Conservation (phyloP, 2,888 invertebrate species). For the Trichacis sp. region DNA sequence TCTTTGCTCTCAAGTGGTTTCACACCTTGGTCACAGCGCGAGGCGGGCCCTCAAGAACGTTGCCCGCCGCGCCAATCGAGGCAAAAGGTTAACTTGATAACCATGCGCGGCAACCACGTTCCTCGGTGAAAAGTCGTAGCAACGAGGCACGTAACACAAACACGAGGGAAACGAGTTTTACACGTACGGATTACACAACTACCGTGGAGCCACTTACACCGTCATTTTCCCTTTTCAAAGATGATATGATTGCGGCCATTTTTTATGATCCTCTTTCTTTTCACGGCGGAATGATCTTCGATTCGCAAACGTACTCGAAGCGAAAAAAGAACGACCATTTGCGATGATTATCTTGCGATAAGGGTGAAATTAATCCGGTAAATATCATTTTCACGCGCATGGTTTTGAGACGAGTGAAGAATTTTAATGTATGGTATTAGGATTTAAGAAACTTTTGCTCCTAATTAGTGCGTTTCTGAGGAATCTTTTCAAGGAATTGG, state of each 20-base stretch:
- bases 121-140: constrained; percentile 29
- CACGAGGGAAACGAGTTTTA: constrained; percentile 30
- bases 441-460: too few species aligned
- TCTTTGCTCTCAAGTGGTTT: constrained; percentile 69
- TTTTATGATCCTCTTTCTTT: constrained; percentile 24
- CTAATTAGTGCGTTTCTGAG: too few species aligned
- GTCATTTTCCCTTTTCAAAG: constrained; percentile 32
- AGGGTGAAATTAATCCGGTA: too few species aligned
- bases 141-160: constrained; percentile 34
- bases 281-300: background rate
- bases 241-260: constrained; percentile 35
- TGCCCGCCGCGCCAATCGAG: constrained; percentile 48
- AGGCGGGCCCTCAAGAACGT: constrained; percentile 10
- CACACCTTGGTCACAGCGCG: constrained; percentile 59
- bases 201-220: constrained; percentile 25
- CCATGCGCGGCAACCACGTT: constrained; percentile 62
- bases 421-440: too few species aligned
- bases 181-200: constrained; percentile 34
- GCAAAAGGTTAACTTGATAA: constrained; percentile 68
- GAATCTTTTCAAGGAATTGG: too few species aligned
- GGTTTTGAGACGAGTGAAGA: too few species aligned
- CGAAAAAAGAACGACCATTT: too few species aligned
- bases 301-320: background rate
- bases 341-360: too few species aligned
- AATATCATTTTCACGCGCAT: too few species aligned